Base-by-base conservation (phyloP, 2,113 vertebrate genomes). In the Spheniscus mendiculus region DNA sequence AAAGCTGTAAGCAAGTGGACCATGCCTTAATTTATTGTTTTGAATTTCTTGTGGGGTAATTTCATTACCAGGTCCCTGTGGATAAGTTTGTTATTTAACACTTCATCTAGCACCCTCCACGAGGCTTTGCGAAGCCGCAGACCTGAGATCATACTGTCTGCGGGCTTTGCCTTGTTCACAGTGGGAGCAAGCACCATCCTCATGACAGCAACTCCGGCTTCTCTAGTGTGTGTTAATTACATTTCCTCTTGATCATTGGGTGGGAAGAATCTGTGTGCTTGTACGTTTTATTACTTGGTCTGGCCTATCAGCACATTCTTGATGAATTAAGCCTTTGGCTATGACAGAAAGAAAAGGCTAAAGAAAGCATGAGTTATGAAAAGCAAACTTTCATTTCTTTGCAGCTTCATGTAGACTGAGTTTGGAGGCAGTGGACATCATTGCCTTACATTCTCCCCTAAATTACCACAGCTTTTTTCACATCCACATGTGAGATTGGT, bases 221-320 rank as follows among this genome's bases (percentile, higher is more conserved):
- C 97, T 98, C 98, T 98, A 98, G 97, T 98, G 97, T 93, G 98
- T 96, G 98, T 95, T 98, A 99, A 98, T 98, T 98, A 98, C 97
- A 98, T 99, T 99, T 98, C 92, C 97, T 97, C 97, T 97, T 98
- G 83, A 98, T 99, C 98, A 97, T 45, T 97, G 97, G 89, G 66
- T 98, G 98, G 87, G 95, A 99, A 98, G 98, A 99, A 99, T 98
- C 93, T 90, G 69, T 42, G 73, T 69, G 14, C 49, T 87, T 93
- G 97, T 95, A 95, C 38, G 30, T 97, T 98, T 98, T 98, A 98
- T 98, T 99, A 96, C 97, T 98, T 97, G 96, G 81, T 95, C 95
- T 94, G 92, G 77, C 95, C 95, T 98, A 98, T 98, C 98, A 97
- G 93, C 97, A 98, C 98, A 99, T 99, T 99, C 98, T 97, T 98